phyloP scores from a whole-genome alignment of 1,140 invertebrate species.

The Bombus vancouverensis region DNA sequence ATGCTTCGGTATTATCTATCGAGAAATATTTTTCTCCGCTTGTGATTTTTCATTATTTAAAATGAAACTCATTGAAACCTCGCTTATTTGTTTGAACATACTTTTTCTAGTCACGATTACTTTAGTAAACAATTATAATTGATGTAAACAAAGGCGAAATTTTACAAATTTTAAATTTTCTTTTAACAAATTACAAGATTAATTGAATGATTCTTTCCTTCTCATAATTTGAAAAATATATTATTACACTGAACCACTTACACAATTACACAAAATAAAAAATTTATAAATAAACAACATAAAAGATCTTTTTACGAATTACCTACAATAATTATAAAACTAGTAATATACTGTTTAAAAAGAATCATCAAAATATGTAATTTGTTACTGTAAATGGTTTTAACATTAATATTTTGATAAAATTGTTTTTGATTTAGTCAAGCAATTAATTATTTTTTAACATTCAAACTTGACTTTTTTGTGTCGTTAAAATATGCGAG shows the following conservation, averaged over 20 bases:
- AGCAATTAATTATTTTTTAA: not conserved
- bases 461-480: not conserved
- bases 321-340: not conserved
- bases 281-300: not conserved
- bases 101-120: not conserved
- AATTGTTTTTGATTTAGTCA: not conserved
- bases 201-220: not conserved
- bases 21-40: conserved; percentile 5
- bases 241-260: not conserved
- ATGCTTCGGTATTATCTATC: conserved; percentile 33
- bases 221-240: not conserved
- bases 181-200: not conserved
- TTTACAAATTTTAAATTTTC: not conserved
- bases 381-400: not conserved
- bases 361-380: not conserved
- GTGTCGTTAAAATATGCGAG: conserved; percentile 29
- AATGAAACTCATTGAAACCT: conserved; percentile 29
- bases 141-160: not conserved
- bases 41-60: conserved; percentile 1
- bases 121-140: not conserved
- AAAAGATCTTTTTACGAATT: not conserved
- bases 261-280: not conserved
- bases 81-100: conserved; percentile 17
- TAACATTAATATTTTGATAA: not conserved
- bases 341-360: not conserved